Evolutionary conservation across 2,113 vertebrate genomes (phyloP), one percentile per base, ranked within the genome.

Genomic region (Amblyopsis rosae): DNA sequence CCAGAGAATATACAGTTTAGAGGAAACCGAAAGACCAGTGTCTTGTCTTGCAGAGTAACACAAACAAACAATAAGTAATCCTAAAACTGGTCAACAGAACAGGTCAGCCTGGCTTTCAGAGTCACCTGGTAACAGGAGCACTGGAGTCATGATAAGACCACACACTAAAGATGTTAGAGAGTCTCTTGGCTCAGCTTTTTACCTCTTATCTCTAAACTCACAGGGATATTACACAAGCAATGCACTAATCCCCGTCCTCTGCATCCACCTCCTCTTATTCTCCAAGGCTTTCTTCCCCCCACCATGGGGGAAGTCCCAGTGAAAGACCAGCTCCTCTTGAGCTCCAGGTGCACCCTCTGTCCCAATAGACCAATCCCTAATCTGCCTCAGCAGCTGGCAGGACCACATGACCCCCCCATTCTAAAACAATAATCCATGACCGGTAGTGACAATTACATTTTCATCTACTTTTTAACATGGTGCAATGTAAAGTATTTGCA

Each of bases 311-410:
- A 48, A 50, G 61, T 77, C 65, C 53, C 19, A 62, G 33, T 41
- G 15, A 59, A 35, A 74, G 83, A 66, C 64, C 76, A 83, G 76
- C 79, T 73, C 77, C 62, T 64, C 83, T 64, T 60, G 80, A 68
- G 84, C 78, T 85, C 65, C 68, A 80, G 70, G 75, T 83, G 65
- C 66, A 76, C 81, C 49, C 84, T 64, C 81, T 60, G 59, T 68
- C 68, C 71, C 75, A 82, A 46, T 67, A 59, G 78, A 64, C 70
- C 80, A 76, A 67, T 69, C 75, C 68, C 79, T 88, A 90, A 89
- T 89, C 85, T 82, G 81, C 72, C 74, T 80, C 75, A 82, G 81
- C 90, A 91, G 88, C 88, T 91, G 90, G 89, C 85, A 67, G 80
- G 78, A 83, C 82, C 85, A 86, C 81, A 86, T 79, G 79, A 83